Percentiles rank a stretch among this genome's conserved stretches.
These are phyloP conservation scores for Tiaroga cobitis DNA, from an alignment of 2,797 vertebrate genomes.

Conservation along the genomic window DNA sequence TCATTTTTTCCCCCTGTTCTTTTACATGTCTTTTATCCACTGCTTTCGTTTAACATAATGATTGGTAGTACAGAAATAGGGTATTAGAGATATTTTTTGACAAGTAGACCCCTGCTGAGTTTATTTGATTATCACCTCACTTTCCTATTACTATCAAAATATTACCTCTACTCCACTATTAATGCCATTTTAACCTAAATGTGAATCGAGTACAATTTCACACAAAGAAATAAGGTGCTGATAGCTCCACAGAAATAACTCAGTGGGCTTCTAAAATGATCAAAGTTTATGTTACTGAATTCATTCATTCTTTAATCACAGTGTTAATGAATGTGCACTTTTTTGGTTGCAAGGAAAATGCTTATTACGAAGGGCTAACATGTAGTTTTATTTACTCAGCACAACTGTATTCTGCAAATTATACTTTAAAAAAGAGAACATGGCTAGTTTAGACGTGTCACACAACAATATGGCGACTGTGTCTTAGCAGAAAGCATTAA, in stretches of 20 bases:
- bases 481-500: neutral
- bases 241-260: neutral
- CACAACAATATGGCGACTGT: neutral
- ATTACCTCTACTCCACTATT: neutral
- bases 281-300: neutral
- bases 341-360: neutral
- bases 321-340: neutral
- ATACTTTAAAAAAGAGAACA: neutral
- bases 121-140: constrained; percentile 5
- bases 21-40: constrained; percentile 16
- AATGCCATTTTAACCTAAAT: neutral
- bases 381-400: neutral
- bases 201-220: neutral
- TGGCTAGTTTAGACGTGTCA: neutral
- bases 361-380: neutral
- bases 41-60: constrained; percentile 34
- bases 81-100: neutral
- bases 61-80: constrained; percentile 8
- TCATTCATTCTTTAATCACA: neutral
- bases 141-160: constrained; percentile 8
- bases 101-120: neutral
- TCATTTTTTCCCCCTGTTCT: neutral
- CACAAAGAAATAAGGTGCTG: neutral
- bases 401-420: neutral
- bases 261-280: neutral